Evolutionary conservation across 2,888 invertebrate species (phyloP).

Genomic region (Tholera decimalis): DNA sequence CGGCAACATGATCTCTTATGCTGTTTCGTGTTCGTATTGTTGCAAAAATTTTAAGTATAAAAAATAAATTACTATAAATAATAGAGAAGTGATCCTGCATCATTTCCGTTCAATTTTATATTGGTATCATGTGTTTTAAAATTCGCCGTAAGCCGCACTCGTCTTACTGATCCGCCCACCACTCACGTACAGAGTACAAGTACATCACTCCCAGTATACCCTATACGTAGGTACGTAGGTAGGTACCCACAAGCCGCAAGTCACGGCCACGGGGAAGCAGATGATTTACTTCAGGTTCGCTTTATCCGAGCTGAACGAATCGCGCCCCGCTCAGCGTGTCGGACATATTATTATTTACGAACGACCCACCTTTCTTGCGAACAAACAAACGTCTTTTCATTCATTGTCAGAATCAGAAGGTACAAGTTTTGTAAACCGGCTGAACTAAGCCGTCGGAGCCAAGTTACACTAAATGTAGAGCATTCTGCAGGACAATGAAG

Average conservation of each 20-base stretch:
- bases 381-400: constrained; percentile 42
- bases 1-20: no score
- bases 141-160: neutral
- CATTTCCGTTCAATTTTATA: no score
- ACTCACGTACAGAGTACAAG: neutral
- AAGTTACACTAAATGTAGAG: constrained; percentile 15
- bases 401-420: constrained; percentile 36
- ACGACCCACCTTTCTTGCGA: constrained; percentile 32
- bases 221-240: neutral
- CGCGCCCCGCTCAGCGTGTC: constrained; percentile 30
- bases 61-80: no score
- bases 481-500: neutral
- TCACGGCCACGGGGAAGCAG: constrained; percentile 25
- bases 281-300: constrained; percentile 40
- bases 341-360: constrained; percentile 55
- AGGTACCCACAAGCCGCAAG: neutral
- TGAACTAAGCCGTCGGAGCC: constrained; percentile 11
- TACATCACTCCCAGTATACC: neutral
- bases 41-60: no score
- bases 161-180: constrained; percentile 20
- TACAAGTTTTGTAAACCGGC: constrained; percentile 11
- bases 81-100: neutral
- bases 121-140: constrained; percentile 2
- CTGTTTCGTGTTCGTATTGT: no score
- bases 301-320: constrained; percentile 37